Percentiles rank a stretch among this genome's conserved stretches.
Conservation (phyloP, 2,888 invertebrate genomes). For the Drosophila neutralis region DNA sequence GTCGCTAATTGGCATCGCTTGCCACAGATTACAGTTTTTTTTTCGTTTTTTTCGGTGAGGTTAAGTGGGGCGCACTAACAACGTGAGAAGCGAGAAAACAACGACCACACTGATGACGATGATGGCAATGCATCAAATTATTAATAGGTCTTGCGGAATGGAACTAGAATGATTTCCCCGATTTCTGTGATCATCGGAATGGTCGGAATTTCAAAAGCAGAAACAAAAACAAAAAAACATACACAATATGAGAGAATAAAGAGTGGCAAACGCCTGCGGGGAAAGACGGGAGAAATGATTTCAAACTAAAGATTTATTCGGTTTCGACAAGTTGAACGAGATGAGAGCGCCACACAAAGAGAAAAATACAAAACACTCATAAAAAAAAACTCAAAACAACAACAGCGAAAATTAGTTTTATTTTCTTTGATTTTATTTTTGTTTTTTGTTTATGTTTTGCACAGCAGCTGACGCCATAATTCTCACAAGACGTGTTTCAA, state of each 20-base stretch:
- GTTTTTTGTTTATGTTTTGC: slow-evolving; percentile 51
- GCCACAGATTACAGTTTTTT: neutral
- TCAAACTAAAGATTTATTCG: slow-evolving; percentile 65
- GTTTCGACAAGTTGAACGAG: slow-evolving; percentile 52
- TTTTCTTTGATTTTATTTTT: slow-evolving; percentile 4
- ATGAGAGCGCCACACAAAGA: slow-evolving; percentile 19
- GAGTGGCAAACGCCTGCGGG: slow-evolving; percentile 23
- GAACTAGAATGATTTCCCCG: slow-evolving; percentile 28
- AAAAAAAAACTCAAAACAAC: neutral
- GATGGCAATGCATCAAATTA: slow-evolving; percentile 67
- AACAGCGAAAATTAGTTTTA: slow-evolving; percentile 38
- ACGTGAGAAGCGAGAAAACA: slow-evolving; percentile 18
- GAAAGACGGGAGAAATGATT: slow-evolving; percentile 57
- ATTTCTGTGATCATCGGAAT: slow-evolving; percentile 40
- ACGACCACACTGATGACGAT: slow-evolving; percentile 35
- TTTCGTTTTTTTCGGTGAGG: neutral
- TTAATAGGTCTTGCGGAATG: slow-evolving; percentile 58
- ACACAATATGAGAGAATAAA: neutral
- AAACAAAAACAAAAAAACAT: slow-evolving; percentile 6
- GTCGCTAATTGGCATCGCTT: slow-evolving; percentile 32
- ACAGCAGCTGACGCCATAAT: slow-evolving; percentile 63
- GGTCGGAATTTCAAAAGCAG: slow-evolving; percentile 44
- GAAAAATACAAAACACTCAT: neutral
- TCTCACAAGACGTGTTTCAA: slow-evolving; percentile 58
- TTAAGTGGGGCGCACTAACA: neutral